Conservation (phyloP, 2,113 vertebrate genomes). For the Sander vitreus region DNA sequence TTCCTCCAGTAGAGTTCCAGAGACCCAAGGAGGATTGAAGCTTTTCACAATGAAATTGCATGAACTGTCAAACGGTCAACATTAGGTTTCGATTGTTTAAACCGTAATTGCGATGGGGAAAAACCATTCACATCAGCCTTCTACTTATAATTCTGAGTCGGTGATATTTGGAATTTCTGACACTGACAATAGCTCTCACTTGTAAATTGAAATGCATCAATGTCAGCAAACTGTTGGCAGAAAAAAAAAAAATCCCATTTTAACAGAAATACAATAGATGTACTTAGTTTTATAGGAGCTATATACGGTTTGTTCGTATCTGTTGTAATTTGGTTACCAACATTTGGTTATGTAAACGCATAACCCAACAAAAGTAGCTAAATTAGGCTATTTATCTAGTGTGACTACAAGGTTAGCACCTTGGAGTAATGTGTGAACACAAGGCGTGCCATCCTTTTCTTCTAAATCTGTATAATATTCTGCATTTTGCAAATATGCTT, state of each 20-base stretch:
- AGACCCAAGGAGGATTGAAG: not conserved
- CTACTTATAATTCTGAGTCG: not conserved
- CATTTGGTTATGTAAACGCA: not conserved
- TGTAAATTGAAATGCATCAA: not conserved
- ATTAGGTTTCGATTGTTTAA: not conserved
- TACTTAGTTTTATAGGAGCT: not conserved
- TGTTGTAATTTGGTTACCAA: not conserved
- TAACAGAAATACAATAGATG: not conserved
- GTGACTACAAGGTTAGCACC: too few relatives aligned
- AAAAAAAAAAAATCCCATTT: not conserved
- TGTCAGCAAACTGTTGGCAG: not conserved
- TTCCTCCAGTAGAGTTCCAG: not conserved
- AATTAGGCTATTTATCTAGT: too few relatives aligned
- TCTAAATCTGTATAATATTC: not conserved
- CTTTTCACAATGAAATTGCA: not conserved
- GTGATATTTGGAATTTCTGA: not conserved
- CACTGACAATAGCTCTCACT: not conserved
- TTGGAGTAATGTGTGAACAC: not conserved
- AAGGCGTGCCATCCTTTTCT: not conserved
- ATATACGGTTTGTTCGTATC: not conserved
- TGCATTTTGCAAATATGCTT: not conserved
- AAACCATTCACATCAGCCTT: not conserved
- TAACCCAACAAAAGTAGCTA: not conserved
- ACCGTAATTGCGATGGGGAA: not conserved
- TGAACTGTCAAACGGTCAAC: not conserved